phyloP scores from a whole-genome alignment of 2,888 invertebrate species.

The Microctonus brassicae region DNA sequence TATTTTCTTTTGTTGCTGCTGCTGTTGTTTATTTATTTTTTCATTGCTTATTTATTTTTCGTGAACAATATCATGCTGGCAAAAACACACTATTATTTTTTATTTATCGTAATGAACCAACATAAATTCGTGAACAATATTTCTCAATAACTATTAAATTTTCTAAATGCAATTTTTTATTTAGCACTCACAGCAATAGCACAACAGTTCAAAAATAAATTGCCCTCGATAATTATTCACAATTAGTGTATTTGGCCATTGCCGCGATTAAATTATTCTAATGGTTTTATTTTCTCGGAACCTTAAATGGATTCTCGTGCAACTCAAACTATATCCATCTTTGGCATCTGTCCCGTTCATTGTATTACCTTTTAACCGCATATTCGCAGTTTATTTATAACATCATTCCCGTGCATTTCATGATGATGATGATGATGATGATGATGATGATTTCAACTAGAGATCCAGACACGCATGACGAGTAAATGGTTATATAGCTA shows the following conservation, averaged over 20 bases:
- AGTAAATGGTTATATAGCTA: slow-evolving; percentile 31
- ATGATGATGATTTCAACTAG: background rate
- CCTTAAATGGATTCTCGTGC: slow-evolving; percentile 10
- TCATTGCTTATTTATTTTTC: background rate
- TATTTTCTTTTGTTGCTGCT: background rate
- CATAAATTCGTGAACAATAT: too few species aligned
- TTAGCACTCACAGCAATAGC: too few species aligned
- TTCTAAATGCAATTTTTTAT: too few species aligned
- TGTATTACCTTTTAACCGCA: background rate
- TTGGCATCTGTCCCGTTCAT: slow-evolving; percentile 33
- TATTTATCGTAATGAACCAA: too few species aligned
- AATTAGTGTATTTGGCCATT: slow-evolving; percentile 1
- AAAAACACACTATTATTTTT: too few species aligned
- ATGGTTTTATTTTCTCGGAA: slow-evolving; percentile 8
- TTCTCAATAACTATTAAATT: too few species aligned
- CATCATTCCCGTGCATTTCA: slow-evolving; percentile 2
- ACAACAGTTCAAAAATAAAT: background rate
- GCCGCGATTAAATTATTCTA: background rate
- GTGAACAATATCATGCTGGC: too few species aligned
- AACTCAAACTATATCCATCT: slow-evolving; percentile 26
- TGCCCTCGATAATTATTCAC: background rate
- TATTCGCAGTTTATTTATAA: slow-evolving; percentile 1
- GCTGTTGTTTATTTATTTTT: background rate
- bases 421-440: background rate
- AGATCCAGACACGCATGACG: slow-evolving; percentile 4